Conservation (phyloP, 2,888 invertebrate genomes). For the Andrena dorsata region DNA sequence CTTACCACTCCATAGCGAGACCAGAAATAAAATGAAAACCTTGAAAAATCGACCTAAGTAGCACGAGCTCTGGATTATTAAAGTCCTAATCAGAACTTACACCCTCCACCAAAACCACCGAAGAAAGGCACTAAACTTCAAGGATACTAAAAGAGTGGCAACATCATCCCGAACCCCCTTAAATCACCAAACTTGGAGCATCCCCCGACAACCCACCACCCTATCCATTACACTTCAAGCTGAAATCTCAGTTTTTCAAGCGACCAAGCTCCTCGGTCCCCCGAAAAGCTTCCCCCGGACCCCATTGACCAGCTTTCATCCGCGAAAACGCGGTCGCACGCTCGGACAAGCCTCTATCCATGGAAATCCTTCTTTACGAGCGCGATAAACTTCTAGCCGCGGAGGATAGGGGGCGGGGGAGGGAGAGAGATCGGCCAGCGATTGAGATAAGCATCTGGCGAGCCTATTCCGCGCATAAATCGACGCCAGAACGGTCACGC, state of each 20-base stretch:
- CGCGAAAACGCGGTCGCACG: background rate
- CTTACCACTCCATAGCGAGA: background rate
- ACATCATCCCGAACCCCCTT: too few relatives aligned
- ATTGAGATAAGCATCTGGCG: slow-evolving; percentile 68
- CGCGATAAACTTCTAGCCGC: slow-evolving; percentile 57
- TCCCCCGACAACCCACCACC: too few relatives aligned
- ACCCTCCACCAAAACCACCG: too few relatives aligned
- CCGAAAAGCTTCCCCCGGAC: background rate
- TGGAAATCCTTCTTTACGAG: slow-evolving; percentile 62
- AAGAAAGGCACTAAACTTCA: too few relatives aligned
- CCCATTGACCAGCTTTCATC: background rate
- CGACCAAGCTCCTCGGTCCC: background rate
- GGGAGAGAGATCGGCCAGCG: slow-evolving; percentile 62
- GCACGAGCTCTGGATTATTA: background rate
- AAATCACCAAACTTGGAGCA: too few relatives aligned
- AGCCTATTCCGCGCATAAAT: slow-evolving; percentile 65
- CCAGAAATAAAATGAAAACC: background rate
- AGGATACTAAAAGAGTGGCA: too few relatives aligned
- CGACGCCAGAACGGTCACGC: slow-evolving; percentile 70
- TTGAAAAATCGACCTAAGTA: background rate
- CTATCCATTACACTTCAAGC: too few relatives aligned
- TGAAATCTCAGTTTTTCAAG: too few relatives aligned
- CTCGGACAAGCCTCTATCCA: background rate
- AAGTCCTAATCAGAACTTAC: background rate
- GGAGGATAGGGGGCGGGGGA: background rate